These are phyloP conservation scores for Chelon labrosus DNA, from an alignment of 2,797 vertebrate genomes.

Conservation along the genomic window DNA sequence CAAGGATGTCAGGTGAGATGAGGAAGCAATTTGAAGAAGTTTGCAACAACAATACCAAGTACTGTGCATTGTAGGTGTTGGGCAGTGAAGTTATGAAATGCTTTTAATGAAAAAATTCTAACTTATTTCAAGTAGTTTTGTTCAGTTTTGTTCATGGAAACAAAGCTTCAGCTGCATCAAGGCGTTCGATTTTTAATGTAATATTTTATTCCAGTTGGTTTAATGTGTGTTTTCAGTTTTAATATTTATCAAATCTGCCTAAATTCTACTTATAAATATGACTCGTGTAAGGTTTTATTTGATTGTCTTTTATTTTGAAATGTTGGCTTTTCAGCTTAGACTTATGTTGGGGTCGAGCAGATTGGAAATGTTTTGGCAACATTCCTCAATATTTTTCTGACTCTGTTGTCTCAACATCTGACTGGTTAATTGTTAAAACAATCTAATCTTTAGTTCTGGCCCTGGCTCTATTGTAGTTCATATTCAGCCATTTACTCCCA, in stretches of 20 bases:
- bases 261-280: not conserved
- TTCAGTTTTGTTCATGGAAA: not conserved
- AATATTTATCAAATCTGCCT: too few species aligned
- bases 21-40: too few species aligned
- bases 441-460: not conserved
- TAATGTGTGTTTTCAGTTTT: too few species aligned
- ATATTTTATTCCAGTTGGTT: not conserved
- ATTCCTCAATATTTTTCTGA: too few species aligned
- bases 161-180: not conserved
- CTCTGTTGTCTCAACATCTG: not conserved
- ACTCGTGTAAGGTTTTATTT: not conserved
- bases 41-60: not conserved
- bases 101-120: too few species aligned
- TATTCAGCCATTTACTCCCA: conserved; percentile 11
- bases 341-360: too few species aligned
- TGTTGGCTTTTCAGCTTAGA: too few species aligned
- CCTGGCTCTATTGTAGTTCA: not conserved
- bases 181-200: not conserved
- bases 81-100: too few species aligned
- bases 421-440: not conserved
- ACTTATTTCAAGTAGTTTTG: not conserved
- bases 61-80: not conserved
- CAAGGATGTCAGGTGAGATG: too few species aligned
- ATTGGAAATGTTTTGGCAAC: too few species aligned
- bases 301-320: not conserved